A percentile compares a stretch with the other conserved stretches of the same genome.
These are phyloP conservation scores for Tachina lurida DNA, from an alignment of 2,888 invertebrate genomes.

Conservation along the genomic window DNA sequence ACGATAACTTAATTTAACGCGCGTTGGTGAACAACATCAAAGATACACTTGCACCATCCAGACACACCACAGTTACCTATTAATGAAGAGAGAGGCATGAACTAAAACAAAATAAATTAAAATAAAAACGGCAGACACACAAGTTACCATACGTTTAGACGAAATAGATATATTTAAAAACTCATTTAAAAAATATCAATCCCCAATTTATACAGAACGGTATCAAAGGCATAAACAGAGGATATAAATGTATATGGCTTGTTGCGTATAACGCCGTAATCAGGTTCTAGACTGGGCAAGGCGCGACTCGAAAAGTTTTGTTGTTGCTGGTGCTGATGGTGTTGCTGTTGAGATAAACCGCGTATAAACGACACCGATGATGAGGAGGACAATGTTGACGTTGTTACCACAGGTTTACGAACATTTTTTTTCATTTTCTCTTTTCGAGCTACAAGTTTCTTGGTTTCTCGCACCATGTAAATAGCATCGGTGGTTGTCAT, in stretches of 20 bases:
- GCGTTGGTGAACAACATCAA: conserved; percentile 35
- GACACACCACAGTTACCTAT: conserved; percentile 1
- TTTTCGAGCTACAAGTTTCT: conserved; percentile 82
- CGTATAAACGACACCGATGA: conserved; percentile 56
- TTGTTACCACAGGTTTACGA: conserved; percentile 75
- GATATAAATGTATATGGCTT: conserved; percentile 82
- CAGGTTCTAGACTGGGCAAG: conserved; percentile 81
- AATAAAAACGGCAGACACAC: not conserved
- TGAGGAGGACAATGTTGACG: conserved; percentile 10
- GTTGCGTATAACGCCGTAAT: conserved; percentile 81
- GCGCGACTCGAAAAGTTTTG: conserved; percentile 75
- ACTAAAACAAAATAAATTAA: not conserved
- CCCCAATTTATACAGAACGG: conserved; percentile 79
- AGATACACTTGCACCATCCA: not conserved
- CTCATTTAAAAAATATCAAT: conserved; percentile 76
- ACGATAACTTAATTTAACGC: conserved; percentile 35
- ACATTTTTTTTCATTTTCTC: conserved; percentile 82
- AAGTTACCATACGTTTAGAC: not conserved
- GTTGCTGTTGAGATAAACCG: conserved; percentile 39
- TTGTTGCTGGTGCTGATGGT: conserved; percentile 66
- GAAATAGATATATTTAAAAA: conserved; percentile 50
- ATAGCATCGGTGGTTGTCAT: conserved; percentile 82
- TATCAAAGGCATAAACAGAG: conserved; percentile 82
- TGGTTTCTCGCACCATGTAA: conserved; percentile 82
- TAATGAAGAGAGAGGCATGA: not conserved